Conservation (phyloP, 2,888 invertebrate genomes). For the Gryllus longicercus region DNA sequence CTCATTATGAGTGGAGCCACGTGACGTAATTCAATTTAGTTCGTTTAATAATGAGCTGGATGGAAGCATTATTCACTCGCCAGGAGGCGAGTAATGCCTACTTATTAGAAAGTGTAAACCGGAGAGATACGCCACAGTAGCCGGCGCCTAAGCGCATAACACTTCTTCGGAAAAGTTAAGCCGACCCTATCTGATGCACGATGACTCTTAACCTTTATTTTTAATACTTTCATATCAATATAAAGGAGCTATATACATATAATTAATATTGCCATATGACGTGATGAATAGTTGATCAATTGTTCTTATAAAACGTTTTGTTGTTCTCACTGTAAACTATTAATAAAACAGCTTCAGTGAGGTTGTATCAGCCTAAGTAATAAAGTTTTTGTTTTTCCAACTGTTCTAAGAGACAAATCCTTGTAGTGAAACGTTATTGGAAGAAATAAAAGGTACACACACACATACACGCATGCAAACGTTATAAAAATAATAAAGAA, state of each 20-base stretch:
- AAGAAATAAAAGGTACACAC: no score
- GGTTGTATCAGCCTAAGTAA: no score
- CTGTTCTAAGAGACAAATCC: no score
- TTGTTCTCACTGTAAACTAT: not conserved
- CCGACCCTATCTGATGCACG: not conserved
- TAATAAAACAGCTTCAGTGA: not conserved
- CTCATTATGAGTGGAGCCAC: no score
- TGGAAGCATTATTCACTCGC: not conserved
- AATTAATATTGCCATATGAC: not conserved
- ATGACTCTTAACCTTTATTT: not conserved
- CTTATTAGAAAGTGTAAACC: not conserved
- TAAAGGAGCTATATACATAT: not conserved
- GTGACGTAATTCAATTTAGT: not conserved
- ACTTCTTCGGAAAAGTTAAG: not conserved
- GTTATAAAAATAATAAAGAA: no score
- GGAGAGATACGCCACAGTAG: not conserved
- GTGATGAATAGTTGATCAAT: not conserved
- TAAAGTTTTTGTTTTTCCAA: no score
- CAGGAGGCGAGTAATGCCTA: not conserved
- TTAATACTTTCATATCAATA: not conserved
- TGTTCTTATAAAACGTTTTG: not conserved
- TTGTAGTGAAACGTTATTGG: no score
- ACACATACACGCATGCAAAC: no score
- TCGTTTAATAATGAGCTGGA: not conserved
- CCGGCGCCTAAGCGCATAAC: not conserved